phyloP scores from a whole-genome alignment of 2,888 invertebrate species.

The Eutolmus rufibarbis region DNA sequence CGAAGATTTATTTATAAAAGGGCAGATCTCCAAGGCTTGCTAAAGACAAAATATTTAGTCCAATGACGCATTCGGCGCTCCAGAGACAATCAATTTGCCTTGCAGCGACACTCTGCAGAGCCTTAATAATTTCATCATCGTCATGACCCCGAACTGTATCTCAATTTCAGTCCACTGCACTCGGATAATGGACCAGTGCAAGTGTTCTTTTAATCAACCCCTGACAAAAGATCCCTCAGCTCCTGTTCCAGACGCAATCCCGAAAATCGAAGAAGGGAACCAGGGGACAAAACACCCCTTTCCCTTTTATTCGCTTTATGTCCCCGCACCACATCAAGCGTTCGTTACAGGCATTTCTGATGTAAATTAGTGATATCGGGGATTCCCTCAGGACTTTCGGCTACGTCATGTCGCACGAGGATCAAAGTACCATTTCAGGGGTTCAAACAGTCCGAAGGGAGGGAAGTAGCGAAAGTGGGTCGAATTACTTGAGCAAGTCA shows the following conservation, averaged over 20 bases:
- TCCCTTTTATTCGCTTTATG: background rate
- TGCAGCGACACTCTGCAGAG: background rate
- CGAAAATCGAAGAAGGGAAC: background rate
- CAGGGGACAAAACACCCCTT: background rate
- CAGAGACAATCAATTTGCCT: background rate
- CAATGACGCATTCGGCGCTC: background rate
- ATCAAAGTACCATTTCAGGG: constrained; percentile 3
- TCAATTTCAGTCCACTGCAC: constrained; percentile 3
- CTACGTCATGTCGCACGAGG: constrained; percentile 8
- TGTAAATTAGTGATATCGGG: constrained; percentile 23
- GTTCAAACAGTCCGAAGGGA: background rate
- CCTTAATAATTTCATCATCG: background rate
- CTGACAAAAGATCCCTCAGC: background rate
- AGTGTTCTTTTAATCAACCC: constrained; percentile 6
- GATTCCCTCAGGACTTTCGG: background rate
- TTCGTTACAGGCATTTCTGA: constrained; percentile 25
- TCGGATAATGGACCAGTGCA: background rate
- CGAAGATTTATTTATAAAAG: background rate
- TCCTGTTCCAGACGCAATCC: background rate
- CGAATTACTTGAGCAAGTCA: constrained; percentile 20
- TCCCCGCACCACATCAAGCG: background rate
- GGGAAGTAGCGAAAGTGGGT: background rate
- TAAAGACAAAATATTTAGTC: background rate
- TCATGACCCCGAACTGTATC: background rate
- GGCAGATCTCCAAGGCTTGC: background rate